phyloP scores from a whole-genome alignment of 2,888 invertebrate species.

The Nomada hirtipes region DNA sequence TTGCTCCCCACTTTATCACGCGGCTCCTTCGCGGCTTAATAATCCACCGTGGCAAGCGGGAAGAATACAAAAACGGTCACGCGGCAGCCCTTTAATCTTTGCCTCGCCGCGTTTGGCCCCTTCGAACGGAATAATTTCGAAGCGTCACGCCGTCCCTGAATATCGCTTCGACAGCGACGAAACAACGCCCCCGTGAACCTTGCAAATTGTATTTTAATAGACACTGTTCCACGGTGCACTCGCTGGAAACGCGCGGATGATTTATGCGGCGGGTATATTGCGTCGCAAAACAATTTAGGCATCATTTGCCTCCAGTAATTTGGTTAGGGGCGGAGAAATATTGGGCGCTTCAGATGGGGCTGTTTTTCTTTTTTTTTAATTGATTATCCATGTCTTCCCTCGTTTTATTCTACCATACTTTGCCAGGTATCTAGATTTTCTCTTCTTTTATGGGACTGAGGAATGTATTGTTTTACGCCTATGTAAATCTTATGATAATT shows the following conservation, averaged over 20 bases:
- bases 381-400: too few species aligned
- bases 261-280: slow-evolving; percentile 22
- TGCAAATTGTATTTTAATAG: slow-evolving; percentile 47
- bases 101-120: slow-evolving; percentile 16
- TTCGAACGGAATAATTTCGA: slow-evolving; percentile 10
- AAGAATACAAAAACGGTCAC: slow-evolving; percentile 26
- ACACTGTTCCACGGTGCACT: slow-evolving; percentile 2
- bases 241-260: slow-evolving; percentile 5
- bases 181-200: slow-evolving; percentile 17
- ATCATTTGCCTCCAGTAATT: slow-evolving; percentile 8
- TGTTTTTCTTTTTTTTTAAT: not conserved
- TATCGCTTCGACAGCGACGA: slow-evolving; percentile 32
- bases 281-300: slow-evolving; percentile 5
- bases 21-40: slow-evolving; percentile 34
- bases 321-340: not conserved
- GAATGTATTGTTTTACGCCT: too few species aligned
- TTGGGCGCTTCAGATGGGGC: not conserved
- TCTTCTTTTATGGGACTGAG: too few species aligned
- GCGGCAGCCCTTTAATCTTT: slow-evolving; percentile 38
- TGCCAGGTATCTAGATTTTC: too few species aligned
- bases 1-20: slow-evolving; percentile 37
- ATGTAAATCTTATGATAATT: too few species aligned
- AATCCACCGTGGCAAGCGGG: not conserved
- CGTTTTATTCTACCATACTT: too few species aligned
- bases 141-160: slow-evolving; percentile 6